Conservation (phyloP, 2,797 vertebrate genomes). For the Sebastes baramenuke region DNA sequence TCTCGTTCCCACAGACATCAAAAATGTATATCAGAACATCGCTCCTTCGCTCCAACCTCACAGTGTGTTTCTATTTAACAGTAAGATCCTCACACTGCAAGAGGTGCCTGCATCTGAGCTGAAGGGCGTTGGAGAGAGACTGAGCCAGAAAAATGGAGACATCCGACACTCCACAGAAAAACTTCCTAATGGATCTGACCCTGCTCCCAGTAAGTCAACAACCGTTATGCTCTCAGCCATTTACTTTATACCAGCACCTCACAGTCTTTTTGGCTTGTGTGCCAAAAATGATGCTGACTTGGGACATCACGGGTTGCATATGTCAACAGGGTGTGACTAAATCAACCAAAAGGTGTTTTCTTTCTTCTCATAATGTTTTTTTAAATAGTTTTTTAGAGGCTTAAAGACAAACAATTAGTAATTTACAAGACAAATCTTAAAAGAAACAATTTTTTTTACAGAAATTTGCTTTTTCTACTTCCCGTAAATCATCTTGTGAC, state of each 20-base stretch:
- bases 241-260: neutral
- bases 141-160: conserved; percentile 78
- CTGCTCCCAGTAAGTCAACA: conserved; percentile 59
- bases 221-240: neutral
- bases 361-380: neutral
- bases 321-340: neutral
- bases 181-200: conserved; percentile 55
- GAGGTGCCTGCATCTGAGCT: conserved; percentile 66
- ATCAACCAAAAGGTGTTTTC: neutral
- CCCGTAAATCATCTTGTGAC: neutral
- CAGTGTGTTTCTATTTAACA: conserved; percentile 56
- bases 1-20: neutral
- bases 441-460: neutral
- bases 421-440: neutral
- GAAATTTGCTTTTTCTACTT: neutral
- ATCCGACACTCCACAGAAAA: conserved; percentile 68
- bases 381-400: neutral
- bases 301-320: neutral
- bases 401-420: neutral
- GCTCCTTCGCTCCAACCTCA: neutral
- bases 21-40: neutral
- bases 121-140: conserved; percentile 72
- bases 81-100: conserved; percentile 80
- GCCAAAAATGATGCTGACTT: too few relatives aligned
- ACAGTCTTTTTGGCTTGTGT: neutral